These are phyloP conservation scores for Melipona bicolor DNA, from an alignment of 2,888 invertebrate species.

Conservation along the genomic window DNA sequence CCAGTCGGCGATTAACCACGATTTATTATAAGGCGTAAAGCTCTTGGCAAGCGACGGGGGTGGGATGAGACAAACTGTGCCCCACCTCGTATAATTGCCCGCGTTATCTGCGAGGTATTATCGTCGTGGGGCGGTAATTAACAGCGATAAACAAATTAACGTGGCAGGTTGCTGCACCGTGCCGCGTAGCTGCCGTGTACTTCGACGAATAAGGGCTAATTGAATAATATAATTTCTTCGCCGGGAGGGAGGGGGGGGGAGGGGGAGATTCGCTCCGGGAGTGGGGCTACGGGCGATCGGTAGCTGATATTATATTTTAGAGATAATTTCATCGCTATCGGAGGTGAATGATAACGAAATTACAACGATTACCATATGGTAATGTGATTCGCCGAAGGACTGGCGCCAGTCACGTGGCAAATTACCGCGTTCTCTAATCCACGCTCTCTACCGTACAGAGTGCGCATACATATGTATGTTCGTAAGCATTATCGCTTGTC, in stretches of 20 bases:
- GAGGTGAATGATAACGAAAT: slow-evolving; percentile 63
- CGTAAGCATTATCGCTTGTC: slow-evolving; percentile 17
- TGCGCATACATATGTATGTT: slow-evolving; percentile 34
- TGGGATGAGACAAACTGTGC: slow-evolving; percentile 51
- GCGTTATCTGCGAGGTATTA: slow-evolving; percentile 50
- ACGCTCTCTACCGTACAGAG: slow-evolving; percentile 45
- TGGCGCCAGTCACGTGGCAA: slow-evolving; percentile 71
- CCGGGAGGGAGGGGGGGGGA: not conserved
- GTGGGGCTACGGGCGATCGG: not conserved
- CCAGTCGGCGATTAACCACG: slow-evolving; percentile 41
- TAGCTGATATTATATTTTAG: slow-evolving; percentile 39
- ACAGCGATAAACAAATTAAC: slow-evolving; percentile 50
- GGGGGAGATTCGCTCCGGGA: not conserved
- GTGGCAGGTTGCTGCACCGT: not conserved
- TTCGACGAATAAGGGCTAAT: slow-evolving; percentile 29
- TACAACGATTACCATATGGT: slow-evolving; percentile 74
- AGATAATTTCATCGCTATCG: slow-evolving; percentile 51
- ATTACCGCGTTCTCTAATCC: slow-evolving; percentile 72
- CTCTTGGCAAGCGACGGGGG: slow-evolving; percentile 35
- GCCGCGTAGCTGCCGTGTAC: not conserved
- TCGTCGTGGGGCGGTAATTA: slow-evolving; percentile 34
- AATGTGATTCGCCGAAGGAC: slow-evolving; percentile 72
- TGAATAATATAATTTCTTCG: slow-evolving; percentile 39
- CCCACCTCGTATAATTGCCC: slow-evolving; percentile 44
- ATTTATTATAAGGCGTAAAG: slow-evolving; percentile 58